phyloP scores from a whole-genome alignment of 2,888 invertebrate species.

The Tortricodes alternella region DNA sequence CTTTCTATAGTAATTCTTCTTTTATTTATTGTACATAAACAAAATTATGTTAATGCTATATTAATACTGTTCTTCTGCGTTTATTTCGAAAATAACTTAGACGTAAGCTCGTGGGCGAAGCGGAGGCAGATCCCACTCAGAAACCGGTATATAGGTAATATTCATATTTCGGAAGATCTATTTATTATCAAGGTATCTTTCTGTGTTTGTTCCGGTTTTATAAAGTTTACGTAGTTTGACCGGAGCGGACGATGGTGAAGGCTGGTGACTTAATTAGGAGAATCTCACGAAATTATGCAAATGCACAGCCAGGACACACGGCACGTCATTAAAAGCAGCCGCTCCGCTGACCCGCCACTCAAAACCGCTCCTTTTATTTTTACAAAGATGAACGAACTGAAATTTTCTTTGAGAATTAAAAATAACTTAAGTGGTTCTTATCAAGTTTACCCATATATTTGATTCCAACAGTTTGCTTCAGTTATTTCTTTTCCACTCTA shows the following conservation, averaged over 20 bases:
- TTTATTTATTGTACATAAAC: too few relatives aligned
- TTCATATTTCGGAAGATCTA: neutral
- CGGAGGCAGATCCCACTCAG: neutral
- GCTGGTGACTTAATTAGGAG: slow-evolving; percentile 45
- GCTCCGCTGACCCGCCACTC: slow-evolving; percentile 44
- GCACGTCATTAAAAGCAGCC: slow-evolving; percentile 58
- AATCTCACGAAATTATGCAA: slow-evolving; percentile 60
- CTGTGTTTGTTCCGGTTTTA: neutral
- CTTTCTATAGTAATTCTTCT: too few relatives aligned
- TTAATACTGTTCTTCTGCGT: neutral
- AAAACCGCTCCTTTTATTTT: neutral
- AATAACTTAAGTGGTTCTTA: too few relatives aligned
- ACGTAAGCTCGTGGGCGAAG: neutral
- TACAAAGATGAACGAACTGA: neutral
- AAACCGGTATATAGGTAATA: neutral
- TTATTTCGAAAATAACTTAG: slow-evolving; percentile 2
- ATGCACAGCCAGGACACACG: slow-evolving; percentile 45
- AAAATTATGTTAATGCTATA: neutral
- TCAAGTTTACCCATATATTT: too few relatives aligned
- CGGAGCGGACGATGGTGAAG: neutral
- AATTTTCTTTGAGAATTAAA: neutral
- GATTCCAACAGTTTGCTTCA: too few relatives aligned
- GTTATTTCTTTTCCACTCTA: too few relatives aligned
- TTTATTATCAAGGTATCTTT: neutral
- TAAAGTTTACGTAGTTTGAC: slow-evolving; percentile 4